These are phyloP conservation scores for Neostethus bicornis DNA, from an alignment of 2,797 vertebrate genomes.

Conservation along the genomic window DNA sequence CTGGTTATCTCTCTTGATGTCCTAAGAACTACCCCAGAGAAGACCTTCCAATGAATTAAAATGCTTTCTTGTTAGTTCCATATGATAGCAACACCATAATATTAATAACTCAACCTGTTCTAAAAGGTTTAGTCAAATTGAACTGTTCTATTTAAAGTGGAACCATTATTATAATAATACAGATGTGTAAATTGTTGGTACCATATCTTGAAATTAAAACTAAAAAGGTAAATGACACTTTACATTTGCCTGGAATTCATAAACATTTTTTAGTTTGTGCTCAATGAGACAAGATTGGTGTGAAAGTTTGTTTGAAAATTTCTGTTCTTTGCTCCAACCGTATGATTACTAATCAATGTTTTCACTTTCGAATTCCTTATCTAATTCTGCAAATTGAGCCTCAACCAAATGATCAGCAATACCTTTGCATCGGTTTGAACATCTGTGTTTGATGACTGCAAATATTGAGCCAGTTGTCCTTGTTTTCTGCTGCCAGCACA, in stretches of 20 bases:
- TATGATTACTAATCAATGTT: slow-evolving; percentile 22
- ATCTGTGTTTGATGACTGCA: slow-evolving; percentile 79
- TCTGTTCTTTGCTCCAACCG: slow-evolving; percentile 15
- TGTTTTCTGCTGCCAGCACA: slow-evolving; percentile 63
- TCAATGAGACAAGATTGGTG: background rate
- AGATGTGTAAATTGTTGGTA: background rate
- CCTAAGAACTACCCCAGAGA: slow-evolving; percentile 60
- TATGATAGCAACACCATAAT: background rate
- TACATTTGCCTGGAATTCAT: background rate
- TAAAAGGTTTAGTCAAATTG: background rate
- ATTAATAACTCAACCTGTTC: background rate
- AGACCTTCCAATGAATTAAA: slow-evolving; percentile 36
- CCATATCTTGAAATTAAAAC: background rate
- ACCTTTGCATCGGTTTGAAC: slow-evolving; percentile 77
- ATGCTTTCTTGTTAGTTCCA: slow-evolving; percentile 4
- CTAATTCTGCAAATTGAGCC: slow-evolving; percentile 57
- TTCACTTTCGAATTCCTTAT: slow-evolving; percentile 48
- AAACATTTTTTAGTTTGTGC: background rate
- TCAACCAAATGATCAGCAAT: slow-evolving; percentile 59
- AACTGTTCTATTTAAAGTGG: background rate
- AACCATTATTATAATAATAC: background rate
- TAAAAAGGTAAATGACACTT: background rate
- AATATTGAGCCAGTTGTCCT: slow-evolving; percentile 68
- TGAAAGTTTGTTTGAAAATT: slow-evolving; percentile 6
- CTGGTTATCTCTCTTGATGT: slow-evolving; percentile 65